phyloP scores from a whole-genome alignment of 2,113 vertebrate genomes.

The Pelecanus crispus region DNA sequence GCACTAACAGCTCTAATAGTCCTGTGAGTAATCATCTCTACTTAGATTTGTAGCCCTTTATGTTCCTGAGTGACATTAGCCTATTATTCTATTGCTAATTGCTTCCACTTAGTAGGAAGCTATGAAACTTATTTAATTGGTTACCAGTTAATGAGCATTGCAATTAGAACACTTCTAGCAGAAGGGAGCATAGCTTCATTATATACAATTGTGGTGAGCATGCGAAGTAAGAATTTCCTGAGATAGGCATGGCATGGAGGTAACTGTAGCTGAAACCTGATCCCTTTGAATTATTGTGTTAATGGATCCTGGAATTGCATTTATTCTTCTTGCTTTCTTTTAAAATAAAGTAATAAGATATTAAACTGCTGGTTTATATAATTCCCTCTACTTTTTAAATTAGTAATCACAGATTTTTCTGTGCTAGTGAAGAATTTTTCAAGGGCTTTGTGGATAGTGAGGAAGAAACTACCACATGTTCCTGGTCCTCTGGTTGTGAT shows the following conservation, averaged over 20 bases:
- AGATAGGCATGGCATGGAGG: background rate
- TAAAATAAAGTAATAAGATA: background rate
- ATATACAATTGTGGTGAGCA: background rate
- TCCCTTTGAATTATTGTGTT: background rate
- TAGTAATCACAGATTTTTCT: background rate
- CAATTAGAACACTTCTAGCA: background rate
- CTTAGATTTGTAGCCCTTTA: background rate
- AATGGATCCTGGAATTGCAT: background rate
- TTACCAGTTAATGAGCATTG: background rate
- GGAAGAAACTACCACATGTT: background rate
- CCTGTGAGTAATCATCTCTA: background rate
- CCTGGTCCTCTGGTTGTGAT: background rate
- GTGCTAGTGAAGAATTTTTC: background rate
- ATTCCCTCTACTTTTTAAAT: background rate
- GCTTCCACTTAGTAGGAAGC: background rate
- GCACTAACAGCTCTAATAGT: background rate
- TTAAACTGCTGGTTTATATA: background rate
- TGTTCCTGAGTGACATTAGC: background rate
- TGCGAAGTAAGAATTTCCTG: background rate
- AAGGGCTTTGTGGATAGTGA: background rate
- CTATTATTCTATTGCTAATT: background rate
- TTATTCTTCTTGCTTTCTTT: background rate
- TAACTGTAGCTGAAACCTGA: background rate
- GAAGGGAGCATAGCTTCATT: background rate
- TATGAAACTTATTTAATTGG: background rate